Percentiles rank a stretch among this genome's conserved stretches.
Evolutionary conservation across 1,140 invertebrate species (phyloP).

Genomic region (Zaprionus ornatus): DNA sequence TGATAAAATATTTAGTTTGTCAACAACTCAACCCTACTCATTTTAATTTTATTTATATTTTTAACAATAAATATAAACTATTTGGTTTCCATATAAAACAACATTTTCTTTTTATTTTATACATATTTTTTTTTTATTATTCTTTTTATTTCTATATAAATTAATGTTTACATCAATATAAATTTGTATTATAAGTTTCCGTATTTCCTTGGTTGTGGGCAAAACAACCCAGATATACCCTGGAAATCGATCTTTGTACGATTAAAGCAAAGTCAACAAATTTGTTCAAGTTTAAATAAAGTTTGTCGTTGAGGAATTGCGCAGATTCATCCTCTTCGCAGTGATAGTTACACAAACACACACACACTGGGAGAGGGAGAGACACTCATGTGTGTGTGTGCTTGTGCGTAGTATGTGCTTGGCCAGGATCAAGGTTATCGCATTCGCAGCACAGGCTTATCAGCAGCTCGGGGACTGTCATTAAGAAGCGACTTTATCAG

Average conservation of each 20-base stretch:
- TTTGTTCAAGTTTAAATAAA: constrained; percentile 24
- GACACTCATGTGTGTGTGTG: background rate
- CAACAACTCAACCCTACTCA: no score
- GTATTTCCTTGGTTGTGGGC: no score
- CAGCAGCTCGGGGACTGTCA: constrained; percentile 15
- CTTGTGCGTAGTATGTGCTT: background rate
- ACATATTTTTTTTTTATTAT: no score
- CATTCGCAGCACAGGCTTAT: constrained; percentile 29
- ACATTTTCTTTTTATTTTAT: no score
- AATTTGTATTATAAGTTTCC: no score
- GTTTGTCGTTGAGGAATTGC: constrained; percentile 14
- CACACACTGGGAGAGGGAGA: background rate
- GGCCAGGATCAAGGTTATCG: constrained; percentile 75
- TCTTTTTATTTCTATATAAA: no score
- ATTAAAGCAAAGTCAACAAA: constrained; percentile 23
- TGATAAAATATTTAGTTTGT: no score
- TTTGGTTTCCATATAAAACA: no score
- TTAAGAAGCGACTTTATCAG: constrained; percentile 48
- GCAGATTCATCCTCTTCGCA: constrained; percentile 13
- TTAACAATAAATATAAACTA: no score
- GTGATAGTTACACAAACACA: constrained; percentile 8
- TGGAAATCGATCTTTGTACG: background rate
- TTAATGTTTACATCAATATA: no score
- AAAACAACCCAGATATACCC: background rate
- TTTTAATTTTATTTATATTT: no score